Evolutionary conservation across 2,888 invertebrate species (phyloP).

Genomic region (Tenthredo livida): DNA sequence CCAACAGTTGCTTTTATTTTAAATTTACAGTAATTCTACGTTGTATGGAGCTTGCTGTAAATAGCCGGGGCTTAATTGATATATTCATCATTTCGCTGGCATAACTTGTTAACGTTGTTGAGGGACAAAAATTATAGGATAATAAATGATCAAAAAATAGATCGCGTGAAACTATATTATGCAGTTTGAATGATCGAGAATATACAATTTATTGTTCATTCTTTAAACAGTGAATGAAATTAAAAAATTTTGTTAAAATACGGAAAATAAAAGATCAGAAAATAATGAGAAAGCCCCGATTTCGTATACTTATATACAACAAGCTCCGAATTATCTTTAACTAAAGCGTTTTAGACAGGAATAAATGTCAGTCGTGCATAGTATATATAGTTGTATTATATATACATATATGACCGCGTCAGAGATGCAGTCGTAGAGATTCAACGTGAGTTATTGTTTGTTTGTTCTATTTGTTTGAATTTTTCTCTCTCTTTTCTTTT

Average conservation of each 20-base stretch:
- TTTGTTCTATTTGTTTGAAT: neutral
- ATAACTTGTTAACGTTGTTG: neutral
- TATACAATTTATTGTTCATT: neutral
- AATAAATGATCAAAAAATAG: neutral
- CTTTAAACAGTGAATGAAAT: neutral
- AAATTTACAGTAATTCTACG: neutral
- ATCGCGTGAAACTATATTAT: neutral
- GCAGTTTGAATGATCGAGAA: neutral
- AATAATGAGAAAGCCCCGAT: neutral
- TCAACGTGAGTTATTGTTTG: constrained; percentile 28
- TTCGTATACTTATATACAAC: neutral
- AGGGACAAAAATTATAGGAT: neutral
- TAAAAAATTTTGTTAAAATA: neutral
- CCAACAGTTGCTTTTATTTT: neutral
- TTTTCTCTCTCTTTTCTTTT: neutral
- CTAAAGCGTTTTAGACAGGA: constrained; percentile 38
- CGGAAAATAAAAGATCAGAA: neutral
- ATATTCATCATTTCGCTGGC: neutral
- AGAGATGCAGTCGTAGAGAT: constrained; percentile 34
- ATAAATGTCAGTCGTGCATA: constrained; percentile 49
- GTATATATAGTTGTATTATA: neutral
- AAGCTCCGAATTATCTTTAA: neutral
- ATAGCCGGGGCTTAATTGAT: neutral
- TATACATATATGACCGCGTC: constrained; percentile 9
- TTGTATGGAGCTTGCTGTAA: neutral